Conservation (phyloP, 2,113 vertebrate genomes). For the Junco hyemalis region DNA sequence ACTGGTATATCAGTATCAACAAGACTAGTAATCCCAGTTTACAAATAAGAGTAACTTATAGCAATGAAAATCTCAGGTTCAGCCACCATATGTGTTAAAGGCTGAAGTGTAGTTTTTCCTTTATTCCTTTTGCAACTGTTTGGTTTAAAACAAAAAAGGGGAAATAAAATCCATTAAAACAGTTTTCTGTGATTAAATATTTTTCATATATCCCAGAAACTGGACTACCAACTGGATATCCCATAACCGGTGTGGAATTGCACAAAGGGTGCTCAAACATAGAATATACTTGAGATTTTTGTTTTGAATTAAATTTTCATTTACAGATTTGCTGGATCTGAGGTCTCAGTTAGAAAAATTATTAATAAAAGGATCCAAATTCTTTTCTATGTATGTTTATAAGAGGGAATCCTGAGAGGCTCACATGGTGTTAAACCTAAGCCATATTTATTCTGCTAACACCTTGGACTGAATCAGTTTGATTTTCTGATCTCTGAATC, state of each 20-base stretch:
- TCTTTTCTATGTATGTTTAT: not conserved
- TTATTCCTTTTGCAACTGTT: not conserved
- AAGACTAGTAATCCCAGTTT: not conserved
- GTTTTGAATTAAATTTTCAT: not conserved
- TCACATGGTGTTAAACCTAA: not conserved
- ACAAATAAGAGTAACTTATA: not conserved
- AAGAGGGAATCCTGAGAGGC: not conserved
- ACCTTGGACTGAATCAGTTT: fast-evolving
- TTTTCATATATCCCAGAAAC: not conserved
- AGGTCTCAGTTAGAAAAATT: not conserved
- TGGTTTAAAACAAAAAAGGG: not conserved
- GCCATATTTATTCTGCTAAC: not conserved
- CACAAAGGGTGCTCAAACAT: not conserved
- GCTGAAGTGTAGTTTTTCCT: not conserved
- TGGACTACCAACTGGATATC: not conserved
- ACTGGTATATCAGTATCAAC: not conserved
- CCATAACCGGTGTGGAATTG: fast-evolving
- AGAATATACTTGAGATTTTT: not conserved
- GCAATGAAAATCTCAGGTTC: not conserved
- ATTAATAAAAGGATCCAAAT: not conserved
- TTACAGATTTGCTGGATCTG: not conserved
- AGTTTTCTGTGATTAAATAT: not conserved
- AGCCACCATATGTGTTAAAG: not conserved
- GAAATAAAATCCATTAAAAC: not conserved
- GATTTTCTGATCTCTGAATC: not conserved